phyloP scores from a whole-genome alignment of 2,113 vertebrate genomes.

The Mobula hypostoma region DNA sequence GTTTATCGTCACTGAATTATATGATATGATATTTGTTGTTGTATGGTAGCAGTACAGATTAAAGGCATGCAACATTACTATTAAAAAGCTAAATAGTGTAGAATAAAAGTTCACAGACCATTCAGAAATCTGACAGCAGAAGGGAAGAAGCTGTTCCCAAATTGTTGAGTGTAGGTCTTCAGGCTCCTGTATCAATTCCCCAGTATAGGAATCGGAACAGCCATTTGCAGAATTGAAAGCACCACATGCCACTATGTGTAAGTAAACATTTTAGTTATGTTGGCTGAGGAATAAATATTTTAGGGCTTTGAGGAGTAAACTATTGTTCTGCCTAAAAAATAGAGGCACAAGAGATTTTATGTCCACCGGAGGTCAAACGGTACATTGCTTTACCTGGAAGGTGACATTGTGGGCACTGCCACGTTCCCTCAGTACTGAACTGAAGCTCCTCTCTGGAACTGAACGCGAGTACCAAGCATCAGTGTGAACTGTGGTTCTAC shows the following conservation, averaged over 20 bases:
- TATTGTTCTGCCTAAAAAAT: neutral
- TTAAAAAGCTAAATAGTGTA: no score
- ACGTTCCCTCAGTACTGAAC: neutral
- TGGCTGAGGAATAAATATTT: neutral
- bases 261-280: neutral
- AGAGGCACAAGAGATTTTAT: neutral
- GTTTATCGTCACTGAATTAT: no score
- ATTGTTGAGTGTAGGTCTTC: no score
- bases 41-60: no score
- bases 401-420: neutral
- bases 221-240: neutral
- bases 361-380: neutral
- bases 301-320: neutral
- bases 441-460: neutral
- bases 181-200: no score
- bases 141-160: no score
- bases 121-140: no score
- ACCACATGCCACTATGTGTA: neutral
- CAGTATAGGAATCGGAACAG: neutral
- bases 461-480: no score
- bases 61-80: no score
- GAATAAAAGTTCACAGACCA: no score
- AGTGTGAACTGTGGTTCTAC: no score
- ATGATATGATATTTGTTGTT: no score
- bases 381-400: neutral